Evolutionary conservation across 1,140 invertebrate genomes (phyloP), one percentile per base, ranked within the genome.

Genomic region (Bombus confusus): DNA sequence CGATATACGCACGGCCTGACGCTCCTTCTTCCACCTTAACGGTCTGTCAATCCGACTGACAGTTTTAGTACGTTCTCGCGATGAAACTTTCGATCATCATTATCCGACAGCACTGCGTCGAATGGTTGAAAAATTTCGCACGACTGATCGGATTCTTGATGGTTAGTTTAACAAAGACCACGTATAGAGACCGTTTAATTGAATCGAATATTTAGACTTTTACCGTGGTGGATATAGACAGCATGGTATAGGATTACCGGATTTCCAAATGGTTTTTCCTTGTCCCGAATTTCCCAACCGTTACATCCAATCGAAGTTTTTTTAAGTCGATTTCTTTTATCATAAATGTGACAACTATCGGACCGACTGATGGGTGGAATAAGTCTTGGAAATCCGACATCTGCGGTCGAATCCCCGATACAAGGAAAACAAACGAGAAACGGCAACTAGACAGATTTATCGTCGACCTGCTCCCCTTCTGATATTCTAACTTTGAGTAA

Each of bases 381-480:
- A 77, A 83, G 77, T 78, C 82, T 69, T 13, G 15, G 22, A 39
- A 69, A 69, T 69, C 22, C 34, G 13, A 12, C 31, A 76, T 66
- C 37, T 5, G 41, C 31, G 18, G 39, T 22, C 31, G n/a, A 28
- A 39, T 52, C 18, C 3, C 15, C n/a, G 52, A 85, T 47, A 80
- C 39, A 73, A 31, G 22, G 28, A 37, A 39, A 64, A 80, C 31
- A 72, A 28, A 25, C 34, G 83, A 59, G 59, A 39, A 72, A 85
- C 5, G 28, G 25, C 18, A 15, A 12, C 39, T 5, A 25, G 57
- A 4, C 59, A 22, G 83, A 81, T 85, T 81, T 81, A 85, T 81
- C 69, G 69, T 57, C 41, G 57, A 71, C 52, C 34, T 28, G 25
- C 47, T 71, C 75, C 41, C 22, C 83, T 80, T 62, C 12, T 31